A percentile compares a stretch with the other conserved stretches of the same genome.
These are phyloP conservation scores for Morinoia aosen DNA, from an alignment of 2,888 invertebrate genomes.

Conservation along the genomic window DNA sequence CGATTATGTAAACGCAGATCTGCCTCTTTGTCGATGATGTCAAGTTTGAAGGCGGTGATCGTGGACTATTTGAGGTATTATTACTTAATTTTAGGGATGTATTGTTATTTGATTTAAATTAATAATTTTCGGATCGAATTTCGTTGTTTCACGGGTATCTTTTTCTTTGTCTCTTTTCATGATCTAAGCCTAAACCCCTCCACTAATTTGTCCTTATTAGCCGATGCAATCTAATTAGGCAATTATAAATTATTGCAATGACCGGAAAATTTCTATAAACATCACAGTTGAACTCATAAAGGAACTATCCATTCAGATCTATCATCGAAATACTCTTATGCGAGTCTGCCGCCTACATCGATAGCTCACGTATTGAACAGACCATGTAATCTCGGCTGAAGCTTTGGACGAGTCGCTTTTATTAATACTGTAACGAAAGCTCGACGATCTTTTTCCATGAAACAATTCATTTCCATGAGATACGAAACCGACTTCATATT, in stretches of 20 bases:
- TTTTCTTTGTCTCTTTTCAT: not conserved
- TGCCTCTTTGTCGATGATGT: not conserved
- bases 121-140: not conserved
- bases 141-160: not conserved
- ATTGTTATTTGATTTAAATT: not conserved
- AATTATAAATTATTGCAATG: not conserved
- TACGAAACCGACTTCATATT: no score
- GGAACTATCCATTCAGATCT: no score
- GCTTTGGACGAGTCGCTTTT: no score
- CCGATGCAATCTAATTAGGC: not conserved
- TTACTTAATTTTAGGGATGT: not conserved
- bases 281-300: no score
- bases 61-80: not conserved
- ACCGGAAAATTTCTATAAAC: no score
- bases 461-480: no score
- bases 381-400: no score
- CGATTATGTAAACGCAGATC: not conserved
- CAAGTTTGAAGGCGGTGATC: not conserved
- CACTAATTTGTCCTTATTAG: not conserved
- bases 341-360: no score
- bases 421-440: no score
- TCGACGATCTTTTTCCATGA: no score
- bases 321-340: no score
- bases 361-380: no score
- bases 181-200: not conserved